phyloP scores from a whole-genome alignment of 2,113 vertebrate genomes.

The Calidris pugnax region DNA sequence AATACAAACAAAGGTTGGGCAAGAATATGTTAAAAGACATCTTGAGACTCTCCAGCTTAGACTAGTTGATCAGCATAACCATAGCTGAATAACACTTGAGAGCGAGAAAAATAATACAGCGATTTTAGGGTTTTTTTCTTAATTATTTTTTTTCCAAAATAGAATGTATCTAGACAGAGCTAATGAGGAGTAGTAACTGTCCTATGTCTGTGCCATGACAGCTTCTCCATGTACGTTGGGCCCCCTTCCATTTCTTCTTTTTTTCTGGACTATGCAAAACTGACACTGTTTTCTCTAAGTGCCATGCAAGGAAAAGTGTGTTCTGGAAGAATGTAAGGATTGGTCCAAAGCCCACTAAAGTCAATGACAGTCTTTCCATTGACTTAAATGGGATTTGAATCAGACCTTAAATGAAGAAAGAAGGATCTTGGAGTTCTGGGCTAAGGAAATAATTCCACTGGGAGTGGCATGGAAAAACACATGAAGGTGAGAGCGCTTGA shows the following conservation, averaged over 20 bases:
- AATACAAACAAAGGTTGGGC: not conserved
- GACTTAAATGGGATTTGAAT: constrained; percentile 11
- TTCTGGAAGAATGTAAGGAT: not conserved
- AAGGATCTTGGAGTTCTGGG: not conserved
- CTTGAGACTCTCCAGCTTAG: not conserved
- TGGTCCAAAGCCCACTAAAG: constrained; percentile 26
- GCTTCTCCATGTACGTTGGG: not conserved
- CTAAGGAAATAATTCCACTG: not conserved
- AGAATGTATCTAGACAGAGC: not conserved
- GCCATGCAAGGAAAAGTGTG: not conserved
- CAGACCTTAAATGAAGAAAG: constrained; percentile 11
- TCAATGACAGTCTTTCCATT: constrained; percentile 34
- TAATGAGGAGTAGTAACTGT: not conserved
- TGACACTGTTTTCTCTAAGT: not conserved
- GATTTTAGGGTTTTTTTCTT: not conserved
- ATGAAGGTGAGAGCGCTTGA: constrained; percentile 7
- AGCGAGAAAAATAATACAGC: not conserved
- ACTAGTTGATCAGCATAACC: not conserved
- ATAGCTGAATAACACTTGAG: not conserved
- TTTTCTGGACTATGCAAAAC: not conserved
- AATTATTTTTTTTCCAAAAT: not conserved
- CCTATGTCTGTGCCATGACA: not conserved
- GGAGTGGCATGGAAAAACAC: constrained; percentile 40
- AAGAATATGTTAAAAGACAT: not conserved
- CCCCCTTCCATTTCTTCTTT: not conserved